Evolutionary conservation across 2,113 vertebrate genomes (phyloP), one percentile per base, ranked within the genome.

Genomic region (Uropsilus gracilis): DNA sequence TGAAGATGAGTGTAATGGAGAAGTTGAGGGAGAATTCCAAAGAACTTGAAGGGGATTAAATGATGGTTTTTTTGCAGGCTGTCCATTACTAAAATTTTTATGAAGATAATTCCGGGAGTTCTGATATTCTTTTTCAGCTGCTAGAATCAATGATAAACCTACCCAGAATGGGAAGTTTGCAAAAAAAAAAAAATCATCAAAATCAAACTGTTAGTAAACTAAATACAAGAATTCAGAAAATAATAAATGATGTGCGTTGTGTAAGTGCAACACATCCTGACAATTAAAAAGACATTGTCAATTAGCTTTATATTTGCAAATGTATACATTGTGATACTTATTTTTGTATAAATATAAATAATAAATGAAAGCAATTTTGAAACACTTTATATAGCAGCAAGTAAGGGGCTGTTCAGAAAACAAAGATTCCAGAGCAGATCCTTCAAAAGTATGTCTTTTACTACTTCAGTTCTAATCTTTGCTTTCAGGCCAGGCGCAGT

Each of bases 301-400:
- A 87, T 44, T 90, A 3, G 37, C 10, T 85, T 57, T 32, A 81
- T n/a, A 78, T 44, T 88, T 90, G 6, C 34, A 84, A 91, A 55
- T 1, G 75, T 2, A 26, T 34, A 61, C 5, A 44, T 42, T 89
- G 26, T 28, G 9, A 88, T 55, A 82, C 34, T 57, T 86, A 32
- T 17, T 88, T 75, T 68, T 42, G 10, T 39, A 71, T 76, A 57
- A 73, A 90, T 86, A 68, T 76, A 82, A 85, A 63, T 46, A 72
- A 78, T 82, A 30, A 81, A 28, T 17, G 10, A 68, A 94, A 72
- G 14, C 17, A 85, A 90, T 88, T 87, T 94, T 82, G 86, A 92
- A 87, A 44, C 22, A 44, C 37, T 81, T 96, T 94, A 61, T 81
- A 17, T 12, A 16, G 2, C n/a, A 69, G 72, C n/a, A 69, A 72